Conservation (phyloP, 2,113 vertebrate species). For the Pomatostomus ruficeps region DNA sequence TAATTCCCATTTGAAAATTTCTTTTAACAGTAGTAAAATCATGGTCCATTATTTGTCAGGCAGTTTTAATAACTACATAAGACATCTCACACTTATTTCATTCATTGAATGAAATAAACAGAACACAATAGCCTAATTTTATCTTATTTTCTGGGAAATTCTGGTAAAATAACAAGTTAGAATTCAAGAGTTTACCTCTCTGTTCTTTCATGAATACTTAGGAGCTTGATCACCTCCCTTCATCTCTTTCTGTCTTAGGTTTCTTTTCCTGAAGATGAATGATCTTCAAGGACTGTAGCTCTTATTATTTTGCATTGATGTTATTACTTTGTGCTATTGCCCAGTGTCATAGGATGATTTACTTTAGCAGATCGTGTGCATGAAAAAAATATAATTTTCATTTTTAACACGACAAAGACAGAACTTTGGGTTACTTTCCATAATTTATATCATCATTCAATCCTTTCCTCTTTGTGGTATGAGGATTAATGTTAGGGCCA, state of each 20-base stretch:
- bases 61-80: neutral
- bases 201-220: neutral
- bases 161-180: neutral
- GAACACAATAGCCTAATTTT: neutral
- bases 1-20: neutral
- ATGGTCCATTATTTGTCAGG: neutral
- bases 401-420: neutral
- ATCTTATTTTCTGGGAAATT: neutral
- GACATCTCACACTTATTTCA: neutral
- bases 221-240: neutral
- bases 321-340: neutral
- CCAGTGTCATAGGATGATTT: conserved; percentile 11
- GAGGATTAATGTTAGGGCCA: neutral
- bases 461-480: neutral
- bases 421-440: neutral
- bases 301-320: neutral
- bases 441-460: conserved; percentile 1
- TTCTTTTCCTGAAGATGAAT: neutral
- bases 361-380: neutral
- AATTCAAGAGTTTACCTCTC: neutral
- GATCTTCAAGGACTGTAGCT: neutral
- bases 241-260: neutral
- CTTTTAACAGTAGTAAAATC: neutral
- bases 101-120: neutral
- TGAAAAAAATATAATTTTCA: neutral